Evolutionary conservation across 2,113 vertebrate genomes (phyloP), one percentile per base, ranked within the genome.

Genomic region (Tetrax tetrax): DNA sequence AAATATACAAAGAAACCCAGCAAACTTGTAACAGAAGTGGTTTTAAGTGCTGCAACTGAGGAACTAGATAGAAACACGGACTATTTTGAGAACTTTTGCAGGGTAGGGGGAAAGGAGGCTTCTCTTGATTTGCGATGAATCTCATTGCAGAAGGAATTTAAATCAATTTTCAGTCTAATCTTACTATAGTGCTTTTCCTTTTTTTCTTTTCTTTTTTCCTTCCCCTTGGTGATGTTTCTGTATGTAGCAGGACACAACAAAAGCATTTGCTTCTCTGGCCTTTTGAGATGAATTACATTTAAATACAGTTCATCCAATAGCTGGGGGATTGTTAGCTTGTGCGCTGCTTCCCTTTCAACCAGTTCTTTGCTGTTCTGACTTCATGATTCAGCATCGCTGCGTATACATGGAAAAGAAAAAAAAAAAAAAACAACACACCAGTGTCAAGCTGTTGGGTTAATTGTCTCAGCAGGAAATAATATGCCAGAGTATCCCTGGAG

Each of bases 361-460:
- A 84, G 31, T 87, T 69, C 96, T 92, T 63, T 63, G 59, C 66
- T 33, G 17, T 87, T 91, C 75, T 90, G 43, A 57, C 22, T 69
- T 98, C 95, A 98, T 71, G 98, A 96, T 96, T 98, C 98, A 45
- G 38, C 95, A 50, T 98, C 98, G 59, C 98, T 98, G 96, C 3
- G 18, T 57, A 47, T 41, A 85, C 6, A 33, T 41, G 45, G 50
- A 91, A 96, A 94, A 94, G 47, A 74, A 87, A 79, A 61, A 61
- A 54, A 45, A 68, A 31, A 23, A 23, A 89, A 25, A 24, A 90
- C 23, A 83, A 25, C 27, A 90, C 23, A 83, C 45, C 5, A 50
- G 14, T 57, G 83, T 94, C 65, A 47, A 0, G 2, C 75, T 74
- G 50, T 72, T 86, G 51, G 41, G 24, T 88, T 61, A 31, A 65